These are phyloP conservation scores for Drymodes brunneopygia DNA, from an alignment of 2,113 vertebrate genomes.

Conservation along the genomic window DNA sequence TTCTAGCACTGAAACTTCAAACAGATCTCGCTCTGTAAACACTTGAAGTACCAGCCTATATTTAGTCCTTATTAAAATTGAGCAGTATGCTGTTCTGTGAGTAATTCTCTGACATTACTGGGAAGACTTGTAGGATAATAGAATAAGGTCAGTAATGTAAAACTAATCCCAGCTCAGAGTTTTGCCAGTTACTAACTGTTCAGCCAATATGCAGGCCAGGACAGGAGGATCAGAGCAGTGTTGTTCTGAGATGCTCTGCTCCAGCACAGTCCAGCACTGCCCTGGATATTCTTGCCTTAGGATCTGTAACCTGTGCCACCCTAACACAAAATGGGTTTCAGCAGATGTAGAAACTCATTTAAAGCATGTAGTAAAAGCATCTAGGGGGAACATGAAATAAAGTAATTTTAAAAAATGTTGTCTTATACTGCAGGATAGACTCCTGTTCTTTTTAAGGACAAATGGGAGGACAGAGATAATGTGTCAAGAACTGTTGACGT, in stretches of 20 bases:
- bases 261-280: background rate
- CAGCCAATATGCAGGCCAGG: background rate
- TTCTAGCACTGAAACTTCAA: constrained; percentile 25
- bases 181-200: background rate
- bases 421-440: background rate
- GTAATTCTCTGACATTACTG: constrained; percentile 19
- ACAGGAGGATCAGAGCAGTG: background rate
- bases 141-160: background rate
- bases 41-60: constrained; percentile 11
- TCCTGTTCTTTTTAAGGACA: background rate
- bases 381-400: background rate
- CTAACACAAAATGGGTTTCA: background rate
- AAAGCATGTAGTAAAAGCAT: background rate
- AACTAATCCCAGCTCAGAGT: background rate
- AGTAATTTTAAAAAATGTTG: background rate
- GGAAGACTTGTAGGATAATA: background rate
- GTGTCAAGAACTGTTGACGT: background rate
- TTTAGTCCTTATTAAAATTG: constrained; percentile 51
- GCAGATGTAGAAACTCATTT: background rate
- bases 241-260: background rate
- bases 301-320: background rate
- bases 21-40: background rate
- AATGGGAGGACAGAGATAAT: background rate
- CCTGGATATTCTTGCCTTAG: background rate
- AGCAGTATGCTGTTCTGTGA: constrained; percentile 9